Evolutionary conservation across 2,797 vertebrate species (phyloP).

Genomic region (Peromyscus aztecus): DNA sequence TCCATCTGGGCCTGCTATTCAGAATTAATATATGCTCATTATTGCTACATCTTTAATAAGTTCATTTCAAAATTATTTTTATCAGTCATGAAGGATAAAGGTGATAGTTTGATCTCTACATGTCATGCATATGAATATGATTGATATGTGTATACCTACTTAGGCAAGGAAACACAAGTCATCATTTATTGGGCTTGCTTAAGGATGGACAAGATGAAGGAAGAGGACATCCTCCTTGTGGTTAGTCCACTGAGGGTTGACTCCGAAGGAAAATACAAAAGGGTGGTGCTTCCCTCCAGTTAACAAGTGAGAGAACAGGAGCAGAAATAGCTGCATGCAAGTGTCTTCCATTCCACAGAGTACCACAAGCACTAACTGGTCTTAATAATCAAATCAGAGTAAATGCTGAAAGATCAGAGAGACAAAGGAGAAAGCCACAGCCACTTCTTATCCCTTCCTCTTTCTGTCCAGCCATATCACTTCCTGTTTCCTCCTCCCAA

Average conservation of each 20-base stretch:
- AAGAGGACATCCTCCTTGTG: neutral
- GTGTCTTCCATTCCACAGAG: neutral
- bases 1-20: neutral
- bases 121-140: neutral
- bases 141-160: neutral
- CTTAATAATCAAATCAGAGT: too few relatives aligned
- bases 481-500: too few relatives aligned
- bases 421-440: too few relatives aligned
- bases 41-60: neutral
- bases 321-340: neutral
- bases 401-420: too few relatives aligned
- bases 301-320: constrained; percentile 4
- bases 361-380: too few relatives aligned
- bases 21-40: neutral
- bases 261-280: neutral
- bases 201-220: neutral
- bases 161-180: neutral
- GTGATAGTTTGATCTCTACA: neutral
- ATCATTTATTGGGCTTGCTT: neutral
- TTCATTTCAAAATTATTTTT: constrained; percentile 20
- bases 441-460: too few relatives aligned
- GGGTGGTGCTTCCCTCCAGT: neutral
- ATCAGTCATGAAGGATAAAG: neutral
- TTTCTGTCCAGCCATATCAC: too few relatives aligned
- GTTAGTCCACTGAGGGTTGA: neutral